Conservation (phyloP, 2,888 invertebrate genomes). For the Diogma glabrata region DNA sequence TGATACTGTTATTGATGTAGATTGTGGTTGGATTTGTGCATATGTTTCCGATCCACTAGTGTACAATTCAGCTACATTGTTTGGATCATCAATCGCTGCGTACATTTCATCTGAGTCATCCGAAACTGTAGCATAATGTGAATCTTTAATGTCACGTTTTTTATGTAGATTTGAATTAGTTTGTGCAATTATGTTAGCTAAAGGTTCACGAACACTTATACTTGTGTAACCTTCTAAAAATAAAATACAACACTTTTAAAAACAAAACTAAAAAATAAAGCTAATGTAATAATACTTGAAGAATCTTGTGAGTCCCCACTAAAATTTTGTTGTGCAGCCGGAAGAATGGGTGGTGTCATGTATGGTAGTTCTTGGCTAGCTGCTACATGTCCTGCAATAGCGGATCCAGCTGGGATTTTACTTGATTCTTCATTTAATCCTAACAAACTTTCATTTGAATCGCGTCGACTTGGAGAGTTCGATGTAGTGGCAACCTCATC, state of each 20-base stretch:
- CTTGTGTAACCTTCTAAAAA: slow-evolving; percentile 79
- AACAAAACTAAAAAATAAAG: background rate
- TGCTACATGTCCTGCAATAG: slow-evolving; percentile 73
- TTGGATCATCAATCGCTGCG: slow-evolving; percentile 76
- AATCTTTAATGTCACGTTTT: slow-evolving; percentile 39
- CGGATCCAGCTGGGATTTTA: slow-evolving; percentile 75
- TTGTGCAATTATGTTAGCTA: slow-evolving; percentile 64
- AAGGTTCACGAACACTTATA: slow-evolving; percentile 79
- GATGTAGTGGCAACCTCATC: slow-evolving; percentile 17
- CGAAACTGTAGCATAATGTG: slow-evolving; percentile 82
- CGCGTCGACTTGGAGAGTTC: slow-evolving; percentile 16
- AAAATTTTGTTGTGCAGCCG: slow-evolving; percentile 50
- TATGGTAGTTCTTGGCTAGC: slow-evolving; percentile 82
- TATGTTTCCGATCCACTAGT: slow-evolving; percentile 77
- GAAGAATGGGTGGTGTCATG: slow-evolving; percentile 69
- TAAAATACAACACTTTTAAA: slow-evolving; percentile 14
- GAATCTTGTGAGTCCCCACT: slow-evolving; percentile 88
- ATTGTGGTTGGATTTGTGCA: slow-evolving; percentile 65
- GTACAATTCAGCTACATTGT: slow-evolving; percentile 47
- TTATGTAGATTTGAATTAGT: slow-evolving; percentile 38
- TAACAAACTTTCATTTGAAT: slow-evolving; percentile 18
- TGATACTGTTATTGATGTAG: slow-evolving; percentile 33
- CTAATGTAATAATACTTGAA: slow-evolving; percentile 45
- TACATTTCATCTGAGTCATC: slow-evolving; percentile 90
- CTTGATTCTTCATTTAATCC: slow-evolving; percentile 20